Percentiles rank a stretch among this genome's conserved stretches.
Evolutionary conservation across 2,888 invertebrate species (phyloP).

Genomic region (Parnassius mnemosyne): DNA sequence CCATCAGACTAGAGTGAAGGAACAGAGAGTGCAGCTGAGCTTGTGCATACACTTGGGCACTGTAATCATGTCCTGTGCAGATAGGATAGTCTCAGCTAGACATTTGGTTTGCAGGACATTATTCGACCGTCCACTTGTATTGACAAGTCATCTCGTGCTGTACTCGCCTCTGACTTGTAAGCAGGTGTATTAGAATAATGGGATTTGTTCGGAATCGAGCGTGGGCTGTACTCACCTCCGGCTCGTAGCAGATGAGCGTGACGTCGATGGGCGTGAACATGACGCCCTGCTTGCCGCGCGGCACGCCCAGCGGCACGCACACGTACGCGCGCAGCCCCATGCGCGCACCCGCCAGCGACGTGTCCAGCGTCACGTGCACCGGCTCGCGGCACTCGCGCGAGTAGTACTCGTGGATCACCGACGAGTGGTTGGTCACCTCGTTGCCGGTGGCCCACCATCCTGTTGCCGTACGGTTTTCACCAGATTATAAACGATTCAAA

Average conservation of each 20-base stretch:
- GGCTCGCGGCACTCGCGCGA: constrained; percentile 96
- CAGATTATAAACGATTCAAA: too few species aligned
- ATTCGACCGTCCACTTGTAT: background rate
- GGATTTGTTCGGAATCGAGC: too few species aligned
- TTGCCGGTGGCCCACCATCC: constrained; percentile 99
- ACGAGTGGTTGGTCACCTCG: constrained; percentile 98
- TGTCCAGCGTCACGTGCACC: constrained; percentile 97
- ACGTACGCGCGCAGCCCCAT: constrained; percentile 98
- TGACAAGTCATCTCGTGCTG: background rate
- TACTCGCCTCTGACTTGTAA: constrained; percentile 93
- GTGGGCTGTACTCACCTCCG: constrained; percentile 82
- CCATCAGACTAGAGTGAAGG: too few species aligned
- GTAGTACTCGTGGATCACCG: constrained; percentile 98
- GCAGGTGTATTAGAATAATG: constrained; percentile 82
- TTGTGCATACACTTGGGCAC: too few species aligned
- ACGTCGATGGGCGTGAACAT: constrained; percentile 98
- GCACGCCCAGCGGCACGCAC: constrained; percentile 96
- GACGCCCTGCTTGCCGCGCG: constrained; percentile 94
- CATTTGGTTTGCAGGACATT: too few species aligned
- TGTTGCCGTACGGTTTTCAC: constrained; percentile 33
- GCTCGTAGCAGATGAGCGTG: constrained; percentile 93
- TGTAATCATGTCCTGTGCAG: too few species aligned
- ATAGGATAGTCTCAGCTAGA: too few species aligned
- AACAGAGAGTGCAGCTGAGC: too few species aligned
- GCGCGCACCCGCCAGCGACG: constrained; percentile 90